These are phyloP conservation scores for Dasypus novemcinctus DNA, from an alignment of 2,113 vertebrate genomes.

Conservation along the genomic window DNA sequence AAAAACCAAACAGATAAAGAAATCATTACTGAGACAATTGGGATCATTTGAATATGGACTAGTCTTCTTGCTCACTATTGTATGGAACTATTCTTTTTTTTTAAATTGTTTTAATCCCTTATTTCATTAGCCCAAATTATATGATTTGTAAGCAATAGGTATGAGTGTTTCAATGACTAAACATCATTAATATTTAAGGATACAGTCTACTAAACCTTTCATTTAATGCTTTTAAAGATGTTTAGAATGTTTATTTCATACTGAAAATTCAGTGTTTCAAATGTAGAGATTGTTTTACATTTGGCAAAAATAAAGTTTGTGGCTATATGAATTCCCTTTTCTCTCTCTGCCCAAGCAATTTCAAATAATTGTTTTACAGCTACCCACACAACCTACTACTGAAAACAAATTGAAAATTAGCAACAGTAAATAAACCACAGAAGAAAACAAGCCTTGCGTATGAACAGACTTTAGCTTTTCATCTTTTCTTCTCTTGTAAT, in stretches of 20 bases:
- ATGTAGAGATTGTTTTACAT: background rate
- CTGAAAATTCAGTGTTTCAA: background rate
- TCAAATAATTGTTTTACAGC: background rate
- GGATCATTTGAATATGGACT: background rate
- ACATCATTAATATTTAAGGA: background rate
- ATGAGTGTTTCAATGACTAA: background rate
- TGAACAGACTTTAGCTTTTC: background rate
- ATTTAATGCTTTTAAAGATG: background rate
- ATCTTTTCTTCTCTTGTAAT: background rate
- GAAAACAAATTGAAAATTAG: background rate
- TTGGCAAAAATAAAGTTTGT: background rate
- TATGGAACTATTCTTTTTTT: background rate
- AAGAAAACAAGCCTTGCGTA: background rate
- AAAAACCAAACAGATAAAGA: background rate
- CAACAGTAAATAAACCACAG: background rate
- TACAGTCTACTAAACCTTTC: background rate
- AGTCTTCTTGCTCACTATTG: background rate
- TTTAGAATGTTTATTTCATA: conserved; percentile 11
- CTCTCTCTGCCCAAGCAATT: background rate
- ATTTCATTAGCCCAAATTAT: background rate
- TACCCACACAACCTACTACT: background rate
- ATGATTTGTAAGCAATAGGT: background rate
- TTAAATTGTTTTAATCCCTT: background rate
- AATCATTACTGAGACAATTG: background rate
- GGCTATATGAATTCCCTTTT: background rate